Evolutionary conservation across 2,113 vertebrate genomes (phyloP).

Genomic region (Centropristis striata): DNA sequence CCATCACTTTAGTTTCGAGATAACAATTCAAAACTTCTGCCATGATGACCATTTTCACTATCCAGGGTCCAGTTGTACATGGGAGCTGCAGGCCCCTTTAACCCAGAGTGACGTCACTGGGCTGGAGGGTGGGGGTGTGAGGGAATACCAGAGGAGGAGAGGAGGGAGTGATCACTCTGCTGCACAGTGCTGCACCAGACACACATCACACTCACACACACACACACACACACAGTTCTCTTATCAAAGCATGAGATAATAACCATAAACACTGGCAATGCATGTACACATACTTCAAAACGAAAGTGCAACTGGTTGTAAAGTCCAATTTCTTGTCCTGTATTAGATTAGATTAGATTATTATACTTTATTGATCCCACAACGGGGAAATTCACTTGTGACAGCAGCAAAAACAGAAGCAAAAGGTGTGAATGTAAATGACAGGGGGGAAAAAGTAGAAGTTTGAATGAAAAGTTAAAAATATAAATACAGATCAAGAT

Average conservation of each 20-base stretch:
- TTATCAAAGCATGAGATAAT: neutral
- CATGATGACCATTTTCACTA: neutral
- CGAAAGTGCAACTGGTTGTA: too few relatives aligned
- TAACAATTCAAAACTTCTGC: neutral
- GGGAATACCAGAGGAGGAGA: neutral
- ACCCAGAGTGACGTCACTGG: conserved; percentile 35
- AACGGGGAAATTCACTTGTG: too few relatives aligned
- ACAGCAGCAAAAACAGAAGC: too few relatives aligned
- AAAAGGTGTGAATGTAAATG: too few relatives aligned
- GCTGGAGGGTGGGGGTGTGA: neutral
- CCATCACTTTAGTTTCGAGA: neutral
- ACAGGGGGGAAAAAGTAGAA: too few relatives aligned
- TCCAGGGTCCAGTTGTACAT: neutral
- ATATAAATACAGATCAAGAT: too few relatives aligned
- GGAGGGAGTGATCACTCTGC: conserved; percentile 12
- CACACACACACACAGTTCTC: neutral
- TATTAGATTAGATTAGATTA: too few relatives aligned
- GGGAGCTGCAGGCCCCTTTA: conserved; percentile 48
- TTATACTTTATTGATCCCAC: too few relatives aligned
- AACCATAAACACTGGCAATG: too few relatives aligned
- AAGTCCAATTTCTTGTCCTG: too few relatives aligned
- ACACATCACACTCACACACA: neutral
- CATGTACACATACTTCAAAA: too few relatives aligned
- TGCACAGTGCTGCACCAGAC: conserved; percentile 7
- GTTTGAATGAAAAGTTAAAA: too few relatives aligned